phyloP scores from a whole-genome alignment of 2,888 invertebrate species.

The Galeruca laticollis region DNA sequence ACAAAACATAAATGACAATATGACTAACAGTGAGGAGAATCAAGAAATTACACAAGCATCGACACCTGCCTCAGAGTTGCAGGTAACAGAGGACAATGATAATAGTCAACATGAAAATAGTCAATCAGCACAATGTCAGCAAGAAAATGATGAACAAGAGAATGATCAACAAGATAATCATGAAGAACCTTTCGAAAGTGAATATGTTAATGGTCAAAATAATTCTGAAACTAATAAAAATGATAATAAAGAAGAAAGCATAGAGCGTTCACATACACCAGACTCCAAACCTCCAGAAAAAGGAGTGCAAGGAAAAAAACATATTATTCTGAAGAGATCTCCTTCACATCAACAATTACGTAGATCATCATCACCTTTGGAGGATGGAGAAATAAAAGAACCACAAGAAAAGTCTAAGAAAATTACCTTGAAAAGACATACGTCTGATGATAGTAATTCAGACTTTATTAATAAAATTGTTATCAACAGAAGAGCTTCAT shows the following conservation, averaged over 20 bases:
- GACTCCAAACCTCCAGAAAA: constrained; percentile 34
- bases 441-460: constrained; percentile 34
- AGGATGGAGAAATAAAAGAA: constrained; percentile 37
- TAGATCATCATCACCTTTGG: constrained; percentile 30
- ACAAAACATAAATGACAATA: constrained; percentile 43
- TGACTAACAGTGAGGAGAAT: constrained; percentile 31
- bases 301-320: constrained; percentile 30
- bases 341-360: constrained; percentile 29
- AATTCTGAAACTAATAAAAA: constrained; percentile 17
- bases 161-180: constrained; percentile 33
- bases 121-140: constrained; percentile 22
- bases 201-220: constrained; percentile 39
- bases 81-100: constrained; percentile 27
- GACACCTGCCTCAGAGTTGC: not conserved
- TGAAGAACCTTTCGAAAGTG: constrained; percentile 39
- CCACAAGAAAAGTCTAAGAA: constrained; percentile 47
- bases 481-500: constrained; percentile 41
- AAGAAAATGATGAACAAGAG: constrained; percentile 37
- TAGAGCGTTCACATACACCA: constrained; percentile 38
- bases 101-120: constrained; percentile 24
- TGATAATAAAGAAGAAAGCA: constrained; percentile 29
- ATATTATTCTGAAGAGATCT: constrained; percentile 38
- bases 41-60: constrained; percentile 8
- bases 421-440: constrained; percentile 43
- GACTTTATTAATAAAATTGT: constrained; percentile 35